Evolutionary conservation across 2,888 invertebrate genomes (phyloP).

Genomic region (Rapana venosa): DNA sequence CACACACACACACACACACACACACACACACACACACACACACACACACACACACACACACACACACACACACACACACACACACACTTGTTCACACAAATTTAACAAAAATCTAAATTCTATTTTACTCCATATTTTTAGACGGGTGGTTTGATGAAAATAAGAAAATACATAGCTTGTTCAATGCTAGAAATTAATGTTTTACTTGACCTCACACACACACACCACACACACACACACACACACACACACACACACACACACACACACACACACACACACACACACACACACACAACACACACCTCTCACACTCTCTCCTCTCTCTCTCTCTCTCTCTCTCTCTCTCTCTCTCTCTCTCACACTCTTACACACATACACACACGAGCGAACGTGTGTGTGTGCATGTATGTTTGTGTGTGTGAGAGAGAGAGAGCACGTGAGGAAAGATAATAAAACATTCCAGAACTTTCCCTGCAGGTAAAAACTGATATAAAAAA

Average conservation of each 20-base stretch:
- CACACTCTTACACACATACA: neutral
- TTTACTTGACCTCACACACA: too few species aligned
- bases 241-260: too few species aligned
- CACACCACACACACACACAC: neutral
- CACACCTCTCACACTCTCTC: too few species aligned
- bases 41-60: slow-evolving; percentile 11
- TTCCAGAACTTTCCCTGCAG: neutral
- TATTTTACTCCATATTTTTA: too few species aligned
- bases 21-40: slow-evolving; percentile 4
- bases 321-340: neutral
- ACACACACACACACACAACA: too few species aligned
- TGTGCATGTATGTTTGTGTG: neutral
- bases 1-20: slow-evolving; percentile 11
- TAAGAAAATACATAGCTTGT: too few species aligned
- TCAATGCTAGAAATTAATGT: too few species aligned
- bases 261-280: too few species aligned
- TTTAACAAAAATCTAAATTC: too few species aligned
- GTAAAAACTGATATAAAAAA: neutral
- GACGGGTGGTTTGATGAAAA: too few species aligned
- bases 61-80: slow-evolving; percentile 24
- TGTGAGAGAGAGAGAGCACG: neutral
- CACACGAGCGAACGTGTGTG: neutral
- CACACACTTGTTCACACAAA: slow-evolving; percentile 32
- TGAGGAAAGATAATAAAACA: neutral
- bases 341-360: neutral